Base-by-base conservation (phyloP, 2,113 vertebrate species). In the Chascanopsetta lugubris region DNA sequence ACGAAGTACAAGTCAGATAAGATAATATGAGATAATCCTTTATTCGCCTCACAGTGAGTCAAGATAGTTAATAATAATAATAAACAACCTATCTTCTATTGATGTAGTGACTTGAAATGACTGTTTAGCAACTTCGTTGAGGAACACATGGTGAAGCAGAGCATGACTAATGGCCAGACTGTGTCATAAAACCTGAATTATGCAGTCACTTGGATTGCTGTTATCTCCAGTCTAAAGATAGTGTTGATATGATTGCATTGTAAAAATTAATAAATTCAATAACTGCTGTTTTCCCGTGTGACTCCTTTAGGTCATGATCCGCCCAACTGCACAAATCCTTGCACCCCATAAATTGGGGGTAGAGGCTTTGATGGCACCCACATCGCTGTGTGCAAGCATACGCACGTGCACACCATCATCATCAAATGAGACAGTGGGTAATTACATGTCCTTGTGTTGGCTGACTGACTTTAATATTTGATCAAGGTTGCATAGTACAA, bases 391-490 rank as follows among this genome's bases (percentile, higher is more conserved):
- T 20, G 8, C 34, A 58, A 2, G 7, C 17, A 6, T 25, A 10
- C 42, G 47, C 54, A 49, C 30, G 24, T 53, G 26, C 36, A 29
- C 25, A 53, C 15, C n/a, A 40, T 24, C 63, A 24, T 26, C 18
- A 0, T 54, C 63, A 67, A 67, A 70, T 36, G 42, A 81, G 50
- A 80, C 68, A 60, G 61, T 67, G 56, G 79, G 54, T 40, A 83
- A 77, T 77, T 79, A 77, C 68, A 78, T 70, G 60, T 27, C 61
- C 56, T 70, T 58, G 56, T 30, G 61, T 43, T 49, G 77, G 63
- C 54, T 85, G 79, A 72, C 78, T 84, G 78, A 56, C 64, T 85
- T 87, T 84, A 84, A 84, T 84, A 79, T 82, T 85, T 83, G 63
- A 84, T 72, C 72, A 83, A 83, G 84, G 80, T 79, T 83, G 75